Conservation (phyloP, 2,888 invertebrate species). For the Lepidocyrtoides sp. region DNA sequence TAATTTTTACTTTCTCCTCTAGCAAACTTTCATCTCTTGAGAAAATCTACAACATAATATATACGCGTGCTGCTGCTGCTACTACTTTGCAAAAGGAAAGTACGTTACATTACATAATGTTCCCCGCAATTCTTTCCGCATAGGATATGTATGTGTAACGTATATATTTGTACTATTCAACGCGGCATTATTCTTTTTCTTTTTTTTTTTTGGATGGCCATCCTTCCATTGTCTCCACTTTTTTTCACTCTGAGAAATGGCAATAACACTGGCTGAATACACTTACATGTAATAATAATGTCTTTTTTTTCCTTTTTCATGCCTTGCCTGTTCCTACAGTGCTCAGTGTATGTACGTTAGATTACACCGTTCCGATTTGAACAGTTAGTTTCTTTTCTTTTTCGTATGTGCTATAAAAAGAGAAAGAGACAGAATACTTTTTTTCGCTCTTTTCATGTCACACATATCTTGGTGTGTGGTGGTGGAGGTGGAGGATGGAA, state of each 20-base stretch:
- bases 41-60: slow-evolving; percentile 72
- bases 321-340: neutral
- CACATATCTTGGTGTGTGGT: slow-evolving; percentile 31
- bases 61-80: no score
- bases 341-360: neutral
- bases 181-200: slow-evolving; percentile 25
- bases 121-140: neutral
- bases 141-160: neutral
- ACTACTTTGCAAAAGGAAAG: slow-evolving; percentile 19
- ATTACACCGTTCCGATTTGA: slow-evolving; percentile 34
- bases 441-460: slow-evolving; percentile 26
- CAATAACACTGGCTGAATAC: slow-evolving; percentile 55
- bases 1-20: slow-evolving; percentile 81
- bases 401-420: slow-evolving; percentile 22
- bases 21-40: slow-evolving; percentile 80
- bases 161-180: neutral
- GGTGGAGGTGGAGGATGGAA: slow-evolving; percentile 21
- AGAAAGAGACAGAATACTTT: slow-evolving; percentile 28
- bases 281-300: slow-evolving; percentile 52
- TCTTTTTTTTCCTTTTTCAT: slow-evolving; percentile 24
- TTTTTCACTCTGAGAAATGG: slow-evolving; percentile 40
- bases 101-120: slow-evolving; percentile 16
- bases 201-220: slow-evolving; percentile 59
- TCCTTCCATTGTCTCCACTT: slow-evolving; percentile 61
- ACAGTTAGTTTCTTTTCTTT: slow-evolving; percentile 36